phyloP scores from a whole-genome alignment of 2,888 invertebrate species.

The Lomographa bimaculata region DNA sequence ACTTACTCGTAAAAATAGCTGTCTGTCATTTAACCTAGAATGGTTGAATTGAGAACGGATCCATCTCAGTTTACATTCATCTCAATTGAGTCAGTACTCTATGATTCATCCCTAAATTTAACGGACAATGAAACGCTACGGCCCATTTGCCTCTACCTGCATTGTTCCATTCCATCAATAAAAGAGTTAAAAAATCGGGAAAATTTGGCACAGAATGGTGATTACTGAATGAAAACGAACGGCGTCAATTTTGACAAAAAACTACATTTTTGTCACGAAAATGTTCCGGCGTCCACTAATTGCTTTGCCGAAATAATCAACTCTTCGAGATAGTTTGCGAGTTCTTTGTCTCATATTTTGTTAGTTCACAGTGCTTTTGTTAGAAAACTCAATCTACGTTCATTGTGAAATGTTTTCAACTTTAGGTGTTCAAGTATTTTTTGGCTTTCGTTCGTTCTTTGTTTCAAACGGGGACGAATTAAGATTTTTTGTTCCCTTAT shows the following conservation, averaged over 20 bases:
- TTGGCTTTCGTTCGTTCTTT: constrained; percentile 2
- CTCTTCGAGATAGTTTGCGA: constrained; percentile 13
- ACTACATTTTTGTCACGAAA: constrained; percentile 17
- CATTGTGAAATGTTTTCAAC: constrained; percentile 11
- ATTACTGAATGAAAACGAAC: constrained; percentile 5
- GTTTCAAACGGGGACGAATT: constrained; percentile 5
- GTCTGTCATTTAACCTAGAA: too few relatives aligned
- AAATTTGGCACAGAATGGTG: constrained; percentile 22
- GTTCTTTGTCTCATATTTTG: constrained; percentile 17
- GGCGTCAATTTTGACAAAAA: constrained; percentile 11
- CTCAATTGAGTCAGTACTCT: constrained; percentile 4
- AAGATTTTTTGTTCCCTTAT: constrained; percentile 10
- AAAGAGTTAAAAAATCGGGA: constrained; percentile 20
- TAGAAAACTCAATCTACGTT: constrained; percentile 18
- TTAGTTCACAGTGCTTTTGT: constrained; percentile 15
- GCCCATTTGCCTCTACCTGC: constrained; percentile 23
- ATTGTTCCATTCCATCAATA: constrained; percentile 28
- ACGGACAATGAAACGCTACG: constrained; percentile 24
- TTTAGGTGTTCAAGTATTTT: constrained; percentile 11
- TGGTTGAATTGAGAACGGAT: too few relatives aligned
- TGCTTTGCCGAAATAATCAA: constrained; percentile 19
- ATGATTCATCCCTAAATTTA: constrained; percentile 10
- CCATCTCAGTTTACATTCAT: too few relatives aligned
- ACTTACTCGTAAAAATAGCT: too few relatives aligned
- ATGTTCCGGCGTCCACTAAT: constrained; percentile 17